A percentile compares a stretch with the other conserved stretches of the same genome.
Conservation (phyloP, 2,888 invertebrate species). For the Trichopria drosophilae region DNA sequence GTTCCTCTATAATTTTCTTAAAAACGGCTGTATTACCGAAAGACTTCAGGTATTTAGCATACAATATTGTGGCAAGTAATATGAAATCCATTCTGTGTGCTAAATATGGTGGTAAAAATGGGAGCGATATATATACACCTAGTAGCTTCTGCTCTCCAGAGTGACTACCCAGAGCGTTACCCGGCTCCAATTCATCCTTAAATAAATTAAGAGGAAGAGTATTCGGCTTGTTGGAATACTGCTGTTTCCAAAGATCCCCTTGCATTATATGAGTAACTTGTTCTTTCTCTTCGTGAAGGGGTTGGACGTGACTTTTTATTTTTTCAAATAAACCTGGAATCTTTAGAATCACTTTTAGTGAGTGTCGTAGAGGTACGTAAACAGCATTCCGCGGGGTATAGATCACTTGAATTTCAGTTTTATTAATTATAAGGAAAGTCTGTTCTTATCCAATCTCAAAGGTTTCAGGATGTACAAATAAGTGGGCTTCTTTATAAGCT, state of each 20-base stretch:
- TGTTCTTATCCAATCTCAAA: slow-evolving; percentile 6
- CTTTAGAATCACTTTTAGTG: slow-evolving; percentile 21
- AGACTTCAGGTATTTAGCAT: slow-evolving; percentile 13
- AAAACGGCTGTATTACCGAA: slow-evolving; percentile 17
- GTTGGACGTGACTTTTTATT: slow-evolving; percentile 12
- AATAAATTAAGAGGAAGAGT: slow-evolving; percentile 3
- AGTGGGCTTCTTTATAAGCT: slow-evolving; percentile 9
- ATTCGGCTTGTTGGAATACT: slow-evolving; percentile 14
- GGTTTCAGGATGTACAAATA: slow-evolving; percentile 8
- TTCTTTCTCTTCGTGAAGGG: slow-evolving; percentile 17
- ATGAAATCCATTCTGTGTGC: slow-evolving; percentile 6
- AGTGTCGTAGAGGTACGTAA: slow-evolving; percentile 6
- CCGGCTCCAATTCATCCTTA: slow-evolving; percentile 13
- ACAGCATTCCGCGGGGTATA: neutral
- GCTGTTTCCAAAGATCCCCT: slow-evolving; percentile 19
- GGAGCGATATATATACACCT: slow-evolving; percentile 3
- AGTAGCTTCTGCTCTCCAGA: slow-evolving; percentile 12
- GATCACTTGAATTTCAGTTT: too few relatives aligned
- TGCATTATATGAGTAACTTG: slow-evolving; percentile 25
- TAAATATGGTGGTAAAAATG: slow-evolving; percentile 13
- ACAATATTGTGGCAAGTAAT: slow-evolving; percentile 14
- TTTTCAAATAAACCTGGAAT: slow-evolving; percentile 18
- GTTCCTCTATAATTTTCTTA: slow-evolving; percentile 11
- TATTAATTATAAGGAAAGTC: too few relatives aligned
- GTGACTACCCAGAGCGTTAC: slow-evolving; percentile 15